Evolutionary conservation across 2,113 vertebrate genomes (phyloP), one percentile per base, ranked within the genome.

Genomic region (Halcyon malimbica): DNA sequence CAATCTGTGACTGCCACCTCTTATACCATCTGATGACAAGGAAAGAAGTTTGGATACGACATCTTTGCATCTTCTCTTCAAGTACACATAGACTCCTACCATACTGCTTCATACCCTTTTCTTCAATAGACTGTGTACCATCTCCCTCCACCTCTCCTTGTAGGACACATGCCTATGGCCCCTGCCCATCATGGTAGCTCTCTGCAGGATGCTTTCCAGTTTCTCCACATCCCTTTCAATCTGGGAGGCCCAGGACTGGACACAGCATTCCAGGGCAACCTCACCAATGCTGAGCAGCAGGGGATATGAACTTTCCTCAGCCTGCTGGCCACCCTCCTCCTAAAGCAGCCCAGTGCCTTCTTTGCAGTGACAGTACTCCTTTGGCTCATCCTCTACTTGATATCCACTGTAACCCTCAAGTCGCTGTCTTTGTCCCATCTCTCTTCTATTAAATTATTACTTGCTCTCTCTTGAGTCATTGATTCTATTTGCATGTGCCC

Each of bases 21-120:
- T 64, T 84, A 51, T 18, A 62, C 10, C 26, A 56, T 60, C 35
- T 74, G 37, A 26, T 54, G 46, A 62, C 23, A 35, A 13, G 39
- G 23, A 65, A 21, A 63, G 24, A 74, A 54, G 8, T 75, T 87
- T 65, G 11, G 6, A 29, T 48, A 53, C 76, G 25, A 13, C 5
- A 29, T 23, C 25, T 78, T 78, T 78, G 37, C 9, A 41, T 8
- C 24, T 75, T 78, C 35, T 57, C 37, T 78, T 84, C 13, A 21
- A 71, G 46, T 31, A 46, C 8, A 19, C 0, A 0, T 17, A 51
- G 42, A 28, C 4, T 85, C 5, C 25, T n/a, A 59, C 10, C 19
- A 17, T 9, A 37, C 7, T 51, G 18, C 35, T 74, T 48, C 39
- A 80, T 17, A 51, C 5, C 2, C 5, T 63, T 33, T 54, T 87